Base-by-base conservation (phyloP, 2,888 invertebrate species). In the Gymnosoma rotundatum region DNA sequence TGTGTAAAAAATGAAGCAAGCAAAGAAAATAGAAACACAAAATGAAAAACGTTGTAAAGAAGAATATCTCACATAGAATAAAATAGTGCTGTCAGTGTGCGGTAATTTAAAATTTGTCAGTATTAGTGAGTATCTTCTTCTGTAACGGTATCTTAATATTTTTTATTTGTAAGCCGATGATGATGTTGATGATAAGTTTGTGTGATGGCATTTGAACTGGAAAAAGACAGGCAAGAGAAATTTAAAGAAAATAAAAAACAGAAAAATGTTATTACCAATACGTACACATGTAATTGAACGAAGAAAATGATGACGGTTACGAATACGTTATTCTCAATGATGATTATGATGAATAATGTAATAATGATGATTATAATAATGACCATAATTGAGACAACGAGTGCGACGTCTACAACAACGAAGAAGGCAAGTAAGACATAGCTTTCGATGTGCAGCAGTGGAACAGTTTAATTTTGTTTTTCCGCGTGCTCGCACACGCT, bases 401-500 rank as follows among this genome's bases (percentile, higher is more conserved):
- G 61, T 54, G 56, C 76, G 50, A 61, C 72, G 52, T 25, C 54
- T 48, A 70, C 78, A 78, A 82, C 78, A 74, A 86, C 85, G 87
- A 86, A 78, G 81, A 79, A 76, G 54, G 72, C 74, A 72, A 83
- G 60, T 70, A 81, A 84, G 84, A 61, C 60, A 78, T 70, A 78
- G 75, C 52, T 78, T 84, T 81, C 74, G 81, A 74, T 84, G 74
- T 84, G 84, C 84, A 84, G 87, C 85, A 86, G 87, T 88, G 89
- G 87, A 91, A 92, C 91, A 92, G 92, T 92, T 92, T 92, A 90
- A 92, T 91, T 92, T 92, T 92, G 92, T 92, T 92, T 92, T 92
- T 92, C 92, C 92, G 92, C 92, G 92, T 92, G 92, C 90, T 92
- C 92, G 91, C 92, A 92, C 92, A 92, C 91, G 78, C 78, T 78